Conservation (phyloP, 2,113 vertebrate genomes). For the Ptyas mucosa region DNA sequence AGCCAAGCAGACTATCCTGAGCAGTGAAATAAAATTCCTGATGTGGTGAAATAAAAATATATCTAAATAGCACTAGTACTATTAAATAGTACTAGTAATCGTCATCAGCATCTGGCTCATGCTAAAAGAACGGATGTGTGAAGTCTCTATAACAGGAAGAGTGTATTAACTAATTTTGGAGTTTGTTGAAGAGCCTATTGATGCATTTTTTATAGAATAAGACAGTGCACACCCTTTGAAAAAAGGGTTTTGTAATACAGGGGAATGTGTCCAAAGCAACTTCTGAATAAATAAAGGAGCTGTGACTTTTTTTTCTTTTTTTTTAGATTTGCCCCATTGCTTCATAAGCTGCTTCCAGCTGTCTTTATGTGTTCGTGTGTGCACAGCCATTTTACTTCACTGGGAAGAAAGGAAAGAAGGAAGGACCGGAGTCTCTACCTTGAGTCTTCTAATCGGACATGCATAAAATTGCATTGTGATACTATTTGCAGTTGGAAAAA, state of each 20-base stretch:
- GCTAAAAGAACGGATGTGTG: neutral
- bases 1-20: neutral
- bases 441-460: neutral
- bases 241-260: neutral
- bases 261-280: neutral
- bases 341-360: neutral
- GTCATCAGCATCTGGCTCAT: neutral
- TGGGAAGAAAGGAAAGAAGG: neutral
- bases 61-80: neutral
- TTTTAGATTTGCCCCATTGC: neutral
- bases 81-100: neutral
- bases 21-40: too few relatives aligned
- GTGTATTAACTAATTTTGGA: neutral
- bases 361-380: neutral
- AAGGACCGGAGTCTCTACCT: neutral
- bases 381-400: neutral
- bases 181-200: neutral
- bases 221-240: neutral
- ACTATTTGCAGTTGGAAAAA: neutral
- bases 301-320: neutral
- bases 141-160: neutral
- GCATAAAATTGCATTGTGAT: neutral
- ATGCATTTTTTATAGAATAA: neutral
- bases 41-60: neutral
- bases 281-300: neutral